Conservation (phyloP, 1,140 invertebrate genomes). For the Scaptomyza graminum region DNA sequence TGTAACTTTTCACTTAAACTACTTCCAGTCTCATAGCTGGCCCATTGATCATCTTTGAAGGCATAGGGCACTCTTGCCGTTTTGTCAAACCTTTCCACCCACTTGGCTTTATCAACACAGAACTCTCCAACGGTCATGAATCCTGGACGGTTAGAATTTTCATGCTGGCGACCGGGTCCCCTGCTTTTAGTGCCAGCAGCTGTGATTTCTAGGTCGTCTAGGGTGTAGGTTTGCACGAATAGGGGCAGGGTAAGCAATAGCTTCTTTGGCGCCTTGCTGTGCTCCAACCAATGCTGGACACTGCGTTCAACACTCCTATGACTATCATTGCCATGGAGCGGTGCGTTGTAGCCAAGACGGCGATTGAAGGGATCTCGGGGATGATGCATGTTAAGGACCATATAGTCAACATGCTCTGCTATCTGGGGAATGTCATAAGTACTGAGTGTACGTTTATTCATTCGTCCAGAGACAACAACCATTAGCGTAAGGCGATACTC, state of each 20-base stretch:
- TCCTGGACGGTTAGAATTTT: conserved; percentile 88
- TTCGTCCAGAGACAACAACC: conserved; percentile 85
- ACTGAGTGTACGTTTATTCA: conserved; percentile 84
- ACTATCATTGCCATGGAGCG: conserved; percentile 83
- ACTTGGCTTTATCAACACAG: conserved; percentile 53
- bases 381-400: conserved; percentile 89
- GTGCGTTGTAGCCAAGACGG: conserved; percentile 85
- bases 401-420: conserved; percentile 85
- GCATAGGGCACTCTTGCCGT: conserved; percentile 78
- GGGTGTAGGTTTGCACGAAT: conserved; percentile 87
- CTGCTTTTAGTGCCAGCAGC: conserved; percentile 85
- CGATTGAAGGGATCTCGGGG: conserved; percentile 86
- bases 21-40: conserved; percentile 79
- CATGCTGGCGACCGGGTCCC: conserved; percentile 86
- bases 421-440: conserved; percentile 85
- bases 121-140: conserved; percentile 91
- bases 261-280: conserved; percentile 85
- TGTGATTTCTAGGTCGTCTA: conserved; percentile 83
- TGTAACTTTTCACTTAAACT: conserved; percentile 82
- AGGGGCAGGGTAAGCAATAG: conserved; percentile 87
- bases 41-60: conserved; percentile 78
- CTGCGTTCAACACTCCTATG: conserved; percentile 66
- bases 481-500: conserved; percentile 85
- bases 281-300: conserved; percentile 86
- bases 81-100: conserved; percentile 46